phyloP scores from a whole-genome alignment of 2,797 vertebrate species.

The Megaceryle alcyon region DNA sequence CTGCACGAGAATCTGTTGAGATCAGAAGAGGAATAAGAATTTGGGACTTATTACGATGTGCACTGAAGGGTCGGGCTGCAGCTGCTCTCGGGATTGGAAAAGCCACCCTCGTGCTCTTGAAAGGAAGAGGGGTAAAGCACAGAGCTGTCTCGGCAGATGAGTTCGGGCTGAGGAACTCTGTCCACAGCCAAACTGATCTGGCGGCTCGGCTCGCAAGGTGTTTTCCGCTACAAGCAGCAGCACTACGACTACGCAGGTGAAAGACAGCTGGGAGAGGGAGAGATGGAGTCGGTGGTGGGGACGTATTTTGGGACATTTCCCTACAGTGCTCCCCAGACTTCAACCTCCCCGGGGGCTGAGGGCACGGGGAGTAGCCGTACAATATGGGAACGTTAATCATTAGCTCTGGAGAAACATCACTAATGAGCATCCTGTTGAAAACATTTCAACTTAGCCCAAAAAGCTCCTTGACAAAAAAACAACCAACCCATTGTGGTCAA shows the following conservation, averaged over 20 bases:
- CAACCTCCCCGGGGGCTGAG: background rate
- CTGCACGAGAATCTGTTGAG: constrained; percentile 91
- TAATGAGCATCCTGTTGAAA: background rate
- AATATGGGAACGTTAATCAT: fast-evolving
- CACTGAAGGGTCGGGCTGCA: background rate
- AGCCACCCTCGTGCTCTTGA: constrained; percentile 32
- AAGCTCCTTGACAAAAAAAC: background rate
- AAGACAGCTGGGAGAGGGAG: background rate
- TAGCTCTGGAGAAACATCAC: background rate
- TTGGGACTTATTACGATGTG: fast-evolving
- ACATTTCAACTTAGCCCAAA: background rate
- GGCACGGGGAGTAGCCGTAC: background rate
- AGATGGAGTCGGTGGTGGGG: background rate
- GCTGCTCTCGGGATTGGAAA: constrained; percentile 18
- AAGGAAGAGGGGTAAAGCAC: constrained; percentile 25
- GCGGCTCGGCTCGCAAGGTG: background rate
- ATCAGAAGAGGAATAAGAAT: constrained; percentile 60
- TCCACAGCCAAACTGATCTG: constrained; percentile 46
- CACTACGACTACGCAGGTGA: background rate
- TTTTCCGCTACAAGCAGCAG: constrained; percentile 30
- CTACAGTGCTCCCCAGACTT: background rate
- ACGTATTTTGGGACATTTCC: background rate
- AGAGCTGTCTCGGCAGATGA: constrained; percentile 44
- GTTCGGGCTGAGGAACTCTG: constrained; percentile 1
- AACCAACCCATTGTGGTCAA: fast-evolving